These are phyloP conservation scores for Eurystomus glaucurus DNA, from an alignment of 2,797 vertebrate species.

Conservation along the genomic window DNA sequence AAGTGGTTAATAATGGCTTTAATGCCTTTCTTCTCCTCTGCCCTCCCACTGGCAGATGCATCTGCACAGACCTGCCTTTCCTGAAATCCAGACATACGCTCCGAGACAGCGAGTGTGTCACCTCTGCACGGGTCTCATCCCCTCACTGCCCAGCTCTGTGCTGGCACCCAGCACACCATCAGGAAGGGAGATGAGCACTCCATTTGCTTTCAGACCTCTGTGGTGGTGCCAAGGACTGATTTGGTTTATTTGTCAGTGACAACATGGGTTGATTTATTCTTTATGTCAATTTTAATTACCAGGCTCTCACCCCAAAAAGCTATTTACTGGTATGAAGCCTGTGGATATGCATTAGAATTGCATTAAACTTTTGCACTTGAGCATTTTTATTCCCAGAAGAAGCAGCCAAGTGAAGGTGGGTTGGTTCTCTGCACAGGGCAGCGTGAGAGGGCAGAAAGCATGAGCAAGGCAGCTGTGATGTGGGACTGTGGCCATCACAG, in stretches of 20 bases:
- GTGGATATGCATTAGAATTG: accelerated
- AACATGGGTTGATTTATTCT: neutral
- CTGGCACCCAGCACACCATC: neutral
- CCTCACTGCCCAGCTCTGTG: neutral
- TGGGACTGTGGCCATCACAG: neutral
- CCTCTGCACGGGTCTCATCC: accelerated
- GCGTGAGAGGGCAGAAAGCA: neutral
- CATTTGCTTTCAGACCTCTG: neutral
- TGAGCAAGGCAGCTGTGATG: accelerated
- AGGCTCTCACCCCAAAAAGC: neutral
- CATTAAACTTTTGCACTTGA: no score
- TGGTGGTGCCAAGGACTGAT: neutral
- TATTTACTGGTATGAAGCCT: neutral
- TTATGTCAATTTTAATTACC: neutral
- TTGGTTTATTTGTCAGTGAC: neutral
- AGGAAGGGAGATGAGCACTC: neutral
- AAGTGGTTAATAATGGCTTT: neutral
- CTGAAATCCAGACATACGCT: accelerated
- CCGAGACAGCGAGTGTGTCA: accelerated
- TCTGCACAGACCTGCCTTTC: neutral
- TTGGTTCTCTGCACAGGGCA: accelerated
- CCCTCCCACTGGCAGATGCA: neutral
- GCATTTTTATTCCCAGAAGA: neutral
- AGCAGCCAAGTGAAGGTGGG: neutral
- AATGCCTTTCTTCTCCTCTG: neutral